Percentiles rank a stretch among this genome's conserved stretches.
Conservation (phyloP, 2,888 invertebrate genomes). For the Ochropleura leucogaster region DNA sequence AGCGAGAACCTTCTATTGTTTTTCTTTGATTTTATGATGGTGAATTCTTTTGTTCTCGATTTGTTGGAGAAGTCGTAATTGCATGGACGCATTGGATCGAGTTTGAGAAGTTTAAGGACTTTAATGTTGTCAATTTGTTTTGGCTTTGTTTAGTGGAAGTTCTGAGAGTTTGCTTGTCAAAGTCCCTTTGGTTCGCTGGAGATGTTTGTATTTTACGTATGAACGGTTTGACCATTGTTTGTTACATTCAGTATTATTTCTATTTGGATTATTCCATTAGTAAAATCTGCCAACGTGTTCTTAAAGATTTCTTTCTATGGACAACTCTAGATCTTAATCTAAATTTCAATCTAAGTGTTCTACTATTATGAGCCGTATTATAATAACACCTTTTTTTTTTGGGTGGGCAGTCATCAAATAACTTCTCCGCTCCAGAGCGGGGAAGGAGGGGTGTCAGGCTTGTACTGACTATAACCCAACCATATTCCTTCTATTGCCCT, state of each 20-base stretch:
- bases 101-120: constrained; percentile 36
- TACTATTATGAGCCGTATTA: not conserved
- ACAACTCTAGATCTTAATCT: not conserved
- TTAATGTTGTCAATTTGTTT: constrained; percentile 52
- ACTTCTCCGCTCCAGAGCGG: too few relatives aligned
- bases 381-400: not conserved
- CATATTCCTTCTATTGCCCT: too few relatives aligned
- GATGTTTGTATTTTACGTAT: constrained; percentile 26
- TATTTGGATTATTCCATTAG: not conserved
- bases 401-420: too few relatives aligned
- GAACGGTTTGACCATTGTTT: constrained; percentile 22
- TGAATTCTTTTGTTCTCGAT: constrained; percentile 37
- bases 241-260: not conserved
- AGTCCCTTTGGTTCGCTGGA: constrained; percentile 15
- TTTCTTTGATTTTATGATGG: constrained; percentile 47
- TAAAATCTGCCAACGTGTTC: not conserved
- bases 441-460: too few relatives aligned
- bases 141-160: constrained; percentile 34
- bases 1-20: constrained; percentile 43
- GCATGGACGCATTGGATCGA: constrained; percentile 47
- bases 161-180: constrained; percentile 28
- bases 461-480: too few relatives aligned
- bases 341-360: not conserved
- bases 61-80: constrained; percentile 45
- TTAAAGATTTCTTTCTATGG: not conserved